Conservation (phyloP, 2,888 invertebrate genomes). For the Tetrapedia diversipes region DNA sequence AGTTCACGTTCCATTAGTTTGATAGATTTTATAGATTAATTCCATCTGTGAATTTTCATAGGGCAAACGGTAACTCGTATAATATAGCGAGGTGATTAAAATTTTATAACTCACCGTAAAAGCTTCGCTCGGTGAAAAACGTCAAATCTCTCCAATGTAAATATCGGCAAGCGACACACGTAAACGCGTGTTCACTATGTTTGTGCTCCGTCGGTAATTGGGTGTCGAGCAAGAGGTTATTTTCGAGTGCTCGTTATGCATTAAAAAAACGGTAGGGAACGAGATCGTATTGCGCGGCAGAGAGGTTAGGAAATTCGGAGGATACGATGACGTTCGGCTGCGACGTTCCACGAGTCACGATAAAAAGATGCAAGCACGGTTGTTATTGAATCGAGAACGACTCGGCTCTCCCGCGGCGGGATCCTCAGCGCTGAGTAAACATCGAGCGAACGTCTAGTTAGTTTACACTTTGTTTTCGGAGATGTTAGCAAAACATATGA, state of each 20-base stretch:
- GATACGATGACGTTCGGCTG: slow-evolving; percentile 25
- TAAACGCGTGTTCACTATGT: no score
- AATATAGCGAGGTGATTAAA: no score
- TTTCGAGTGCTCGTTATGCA: slow-evolving; percentile 16
- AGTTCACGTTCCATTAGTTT: no score
- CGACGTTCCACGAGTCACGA: slow-evolving; percentile 30
- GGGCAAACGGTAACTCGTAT: no score
- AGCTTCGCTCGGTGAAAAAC: no score
- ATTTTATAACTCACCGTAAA: no score
- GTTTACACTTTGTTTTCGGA: slow-evolving; percentile 80
- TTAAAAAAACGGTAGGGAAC: not conserved
- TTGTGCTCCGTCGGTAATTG: no score
- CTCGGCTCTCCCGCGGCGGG: slow-evolving; percentile 53
- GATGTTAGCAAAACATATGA: slow-evolving; percentile 80
- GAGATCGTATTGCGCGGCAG: slow-evolving; percentile 42
- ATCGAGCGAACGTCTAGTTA: slow-evolving; percentile 78
- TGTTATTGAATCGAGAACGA: slow-evolving; percentile 58
- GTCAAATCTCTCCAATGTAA: no score
- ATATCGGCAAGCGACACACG: no score
- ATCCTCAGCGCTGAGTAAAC: slow-evolving; percentile 75
- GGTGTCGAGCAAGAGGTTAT: no score
- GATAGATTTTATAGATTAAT: no score
- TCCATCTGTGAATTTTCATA: no score
- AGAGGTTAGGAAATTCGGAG: slow-evolving; percentile 35
- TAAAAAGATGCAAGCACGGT: slow-evolving; percentile 59